Conservation (phyloP, 1,140 invertebrate genomes). For the Stenopsyche tienmushanensis region DNA sequence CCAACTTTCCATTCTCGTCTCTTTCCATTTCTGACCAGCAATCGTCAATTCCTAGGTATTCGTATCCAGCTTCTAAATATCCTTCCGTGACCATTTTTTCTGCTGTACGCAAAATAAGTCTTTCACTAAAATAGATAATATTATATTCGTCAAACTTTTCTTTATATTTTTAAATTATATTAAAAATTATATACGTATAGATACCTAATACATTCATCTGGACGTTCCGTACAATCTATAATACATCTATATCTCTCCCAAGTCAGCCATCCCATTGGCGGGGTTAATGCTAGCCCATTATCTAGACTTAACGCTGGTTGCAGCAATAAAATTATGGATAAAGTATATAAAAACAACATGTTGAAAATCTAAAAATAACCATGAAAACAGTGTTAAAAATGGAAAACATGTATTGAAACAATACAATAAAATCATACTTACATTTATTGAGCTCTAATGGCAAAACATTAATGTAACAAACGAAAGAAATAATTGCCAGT, state of each 20-base stretch:
- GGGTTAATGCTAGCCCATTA: conserved; percentile 51
- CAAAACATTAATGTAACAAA: too few species aligned
- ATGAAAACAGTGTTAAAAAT: too few species aligned
- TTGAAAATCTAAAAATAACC: conserved; percentile 1
- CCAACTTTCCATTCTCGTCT: conserved; percentile 64
- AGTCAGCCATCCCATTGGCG: conserved; percentile 79
- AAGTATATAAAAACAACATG: too few species aligned
- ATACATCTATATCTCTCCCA: conserved; percentile 75
- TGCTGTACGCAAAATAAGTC: conserved; percentile 77
- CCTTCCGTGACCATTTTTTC: conserved; percentile 77
- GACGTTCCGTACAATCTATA: conserved; percentile 66
- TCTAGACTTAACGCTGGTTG: conserved; percentile 40
- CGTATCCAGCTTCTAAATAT: conserved; percentile 77
- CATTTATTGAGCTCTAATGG: too few species aligned
- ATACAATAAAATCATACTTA: too few species aligned
- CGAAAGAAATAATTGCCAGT: too few species aligned
- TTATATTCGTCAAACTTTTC: neutral
- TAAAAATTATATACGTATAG: neutral
- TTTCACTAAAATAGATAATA: conserved; percentile 63
- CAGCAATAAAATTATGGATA: neutral
- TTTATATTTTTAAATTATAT: neutral
- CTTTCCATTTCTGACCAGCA: conserved; percentile 79
- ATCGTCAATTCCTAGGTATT: conserved; percentile 87
- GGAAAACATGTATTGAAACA: too few species aligned
- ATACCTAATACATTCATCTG: conserved; percentile 68